Base-by-base conservation (phyloP, 2,113 vertebrate species). In the Toxotes jaculatrix region DNA sequence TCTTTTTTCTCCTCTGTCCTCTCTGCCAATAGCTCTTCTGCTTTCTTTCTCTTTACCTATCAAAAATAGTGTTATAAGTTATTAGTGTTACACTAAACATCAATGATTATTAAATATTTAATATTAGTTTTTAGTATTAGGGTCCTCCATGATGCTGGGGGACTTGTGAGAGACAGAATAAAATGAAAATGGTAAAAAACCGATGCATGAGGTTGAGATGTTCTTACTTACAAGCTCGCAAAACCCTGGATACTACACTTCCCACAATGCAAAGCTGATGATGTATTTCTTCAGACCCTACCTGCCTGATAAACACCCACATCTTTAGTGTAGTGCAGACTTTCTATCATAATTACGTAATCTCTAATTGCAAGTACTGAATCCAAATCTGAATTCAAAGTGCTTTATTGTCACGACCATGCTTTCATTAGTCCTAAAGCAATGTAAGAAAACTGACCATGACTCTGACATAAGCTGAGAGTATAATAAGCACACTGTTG, bases 221-320 rank as follows among this genome's bases (percentile, higher is more conserved):
- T 51, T 12, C 13, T 36, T 23, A 82, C 40, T 47, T 74, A 66
- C 45, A 16, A 72, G 12, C 16, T 67, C 9, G 1, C 14, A 43
- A 38, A 73, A 65, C 43, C 38, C 19, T 38, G 14, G 57, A 36
- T 64, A 59, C 47, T 73, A 36, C 49, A 64, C 67, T 74, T 69
- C 32, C 74, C 36, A 67, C 31, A 64, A 60, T 56, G 31, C 62
- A 68, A 27, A 42, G 11, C n/a, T 49, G 23, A 63, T 60, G 31
- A 8, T 23, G 2, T 40, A 32, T 55, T 67, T 61, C 14, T 19
- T 64, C 47, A 27, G 51, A 32, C 38, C n/a, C 34, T 32, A 5
- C 10, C 17, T 31, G 13, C 31, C 45, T 45, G 51, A 12, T 43
- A 64, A 62, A 43, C 4, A 7, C 19, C 7, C 55, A 51, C 31